Evolutionary conservation across 2,888 invertebrate species (phyloP).

Genomic region (Diplolepis rosae): DNA sequence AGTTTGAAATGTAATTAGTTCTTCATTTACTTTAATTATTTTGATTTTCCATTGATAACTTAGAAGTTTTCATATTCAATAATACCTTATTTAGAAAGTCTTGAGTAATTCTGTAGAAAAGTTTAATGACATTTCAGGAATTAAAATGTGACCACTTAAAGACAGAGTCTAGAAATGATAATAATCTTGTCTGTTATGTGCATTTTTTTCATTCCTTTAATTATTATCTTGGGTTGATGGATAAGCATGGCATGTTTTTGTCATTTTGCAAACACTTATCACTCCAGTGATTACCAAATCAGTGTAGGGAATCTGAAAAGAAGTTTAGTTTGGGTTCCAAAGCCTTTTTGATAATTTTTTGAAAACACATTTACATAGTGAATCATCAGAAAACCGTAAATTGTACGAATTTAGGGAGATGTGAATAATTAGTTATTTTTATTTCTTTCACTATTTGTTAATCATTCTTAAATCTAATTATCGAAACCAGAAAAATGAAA

Average conservation of each 20-base stretch:
- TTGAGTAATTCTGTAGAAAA: background rate
- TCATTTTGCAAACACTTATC: background rate
- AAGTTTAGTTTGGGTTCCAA: background rate
- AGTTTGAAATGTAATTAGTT: too few relatives aligned
- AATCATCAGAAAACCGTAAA: background rate
- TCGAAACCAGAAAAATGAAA: too few relatives aligned
- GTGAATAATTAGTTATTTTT: background rate
- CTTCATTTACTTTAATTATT: too few relatives aligned
- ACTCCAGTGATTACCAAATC: background rate
- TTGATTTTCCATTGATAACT: too few relatives aligned
- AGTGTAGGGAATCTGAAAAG: background rate
- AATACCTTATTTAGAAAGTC: too few relatives aligned
- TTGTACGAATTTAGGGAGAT: background rate
- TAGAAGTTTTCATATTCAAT: too few relatives aligned
- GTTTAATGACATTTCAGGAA: background rate
- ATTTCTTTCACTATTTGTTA: too few relatives aligned
- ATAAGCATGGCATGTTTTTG: too few relatives aligned
- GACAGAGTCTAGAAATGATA: background rate
- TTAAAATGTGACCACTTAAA: background rate
- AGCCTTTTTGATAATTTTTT: background rate
- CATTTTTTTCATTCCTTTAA: too few relatives aligned
- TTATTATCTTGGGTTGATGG: too few relatives aligned
- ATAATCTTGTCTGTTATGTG: background rate
- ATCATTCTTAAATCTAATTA: too few relatives aligned
- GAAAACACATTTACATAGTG: background rate